These are phyloP conservation scores for Zonitis immaculata DNA, from an alignment of 2,888 invertebrate genomes.

Conservation along the genomic window DNA sequence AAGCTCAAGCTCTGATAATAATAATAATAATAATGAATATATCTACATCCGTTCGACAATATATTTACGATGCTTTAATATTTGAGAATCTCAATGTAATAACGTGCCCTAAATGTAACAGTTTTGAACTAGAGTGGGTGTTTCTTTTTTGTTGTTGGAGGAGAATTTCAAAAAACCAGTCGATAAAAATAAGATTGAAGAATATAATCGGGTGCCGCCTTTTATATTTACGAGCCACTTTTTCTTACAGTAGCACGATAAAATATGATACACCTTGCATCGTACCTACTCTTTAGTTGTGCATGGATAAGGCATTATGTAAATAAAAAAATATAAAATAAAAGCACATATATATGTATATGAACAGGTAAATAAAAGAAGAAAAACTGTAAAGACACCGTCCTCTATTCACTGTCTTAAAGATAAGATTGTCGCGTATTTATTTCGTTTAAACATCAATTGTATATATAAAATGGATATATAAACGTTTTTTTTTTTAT, in stretches of 20 bases:
- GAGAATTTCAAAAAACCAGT: not conserved
- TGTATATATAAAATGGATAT: conserved; percentile 31
- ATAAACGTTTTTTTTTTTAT: not conserved
- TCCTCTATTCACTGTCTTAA: conserved; percentile 19
- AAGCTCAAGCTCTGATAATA: too few species aligned
- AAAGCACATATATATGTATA: not conserved
- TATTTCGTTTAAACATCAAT: conserved; percentile 34
- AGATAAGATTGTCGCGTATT: conserved; percentile 35
- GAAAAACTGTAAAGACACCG: not conserved
- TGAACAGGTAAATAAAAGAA: not conserved
- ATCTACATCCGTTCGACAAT: too few species aligned
- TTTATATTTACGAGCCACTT: conserved; percentile 1
- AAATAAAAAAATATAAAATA: not conserved
- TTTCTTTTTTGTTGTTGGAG: too few species aligned
- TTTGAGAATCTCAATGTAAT: too few species aligned
- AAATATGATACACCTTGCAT: conserved; percentile 1
- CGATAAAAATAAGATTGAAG: not conserved
- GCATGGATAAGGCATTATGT: not conserved
- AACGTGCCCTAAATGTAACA: too few species aligned
- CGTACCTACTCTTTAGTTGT: conserved; percentile 1
- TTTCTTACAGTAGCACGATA: not conserved
- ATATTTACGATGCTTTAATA: too few species aligned
- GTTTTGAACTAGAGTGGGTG: too few species aligned
- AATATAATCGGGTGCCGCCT: not conserved
- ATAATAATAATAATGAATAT: too few species aligned